Evolutionary conservation across 1,140 invertebrate species (phyloP).

Genomic region (Eufriesea mexicana): DNA sequence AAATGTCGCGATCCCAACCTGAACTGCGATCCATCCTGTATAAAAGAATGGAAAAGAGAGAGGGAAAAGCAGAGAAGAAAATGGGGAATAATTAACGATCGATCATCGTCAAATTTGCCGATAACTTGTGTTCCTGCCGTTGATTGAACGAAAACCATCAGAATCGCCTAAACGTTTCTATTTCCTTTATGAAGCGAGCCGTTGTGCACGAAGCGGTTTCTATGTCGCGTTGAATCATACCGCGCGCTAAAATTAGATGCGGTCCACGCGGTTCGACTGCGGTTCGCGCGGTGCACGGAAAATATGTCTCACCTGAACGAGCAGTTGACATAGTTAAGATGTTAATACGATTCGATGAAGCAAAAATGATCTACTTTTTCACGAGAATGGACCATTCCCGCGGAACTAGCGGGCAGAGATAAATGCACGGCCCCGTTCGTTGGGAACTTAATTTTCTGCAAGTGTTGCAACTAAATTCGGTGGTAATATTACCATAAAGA

Average conservation of each 20-base stretch:
- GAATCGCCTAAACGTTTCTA: constrained; percentile 10
- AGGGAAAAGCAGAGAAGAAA: neutral
- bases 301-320: constrained; percentile 18
- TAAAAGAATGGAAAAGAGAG: too few species aligned
- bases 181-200: neutral
- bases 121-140: neutral
- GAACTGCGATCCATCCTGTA: too few species aligned
- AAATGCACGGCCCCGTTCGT: neutral
- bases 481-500: neutral
- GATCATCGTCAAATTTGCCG: neutral
- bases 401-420: neutral
- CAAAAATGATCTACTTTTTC: neutral
- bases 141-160: constrained; percentile 10
- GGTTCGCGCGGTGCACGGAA: constrained; percentile 12
- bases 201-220: constrained; percentile 8
- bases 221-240: constrained; percentile 20
- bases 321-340: constrained; percentile 20
- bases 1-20: too few species aligned
- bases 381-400: neutral
- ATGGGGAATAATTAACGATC: neutral
- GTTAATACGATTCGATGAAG: constrained; percentile 9
- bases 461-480: neutral
- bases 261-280: constrained; percentile 33
- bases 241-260: constrained; percentile 41
- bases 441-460: neutral